Evolutionary conservation across 2,888 invertebrate species (phyloP).

Genomic region (Stenichneumon culpator): DNA sequence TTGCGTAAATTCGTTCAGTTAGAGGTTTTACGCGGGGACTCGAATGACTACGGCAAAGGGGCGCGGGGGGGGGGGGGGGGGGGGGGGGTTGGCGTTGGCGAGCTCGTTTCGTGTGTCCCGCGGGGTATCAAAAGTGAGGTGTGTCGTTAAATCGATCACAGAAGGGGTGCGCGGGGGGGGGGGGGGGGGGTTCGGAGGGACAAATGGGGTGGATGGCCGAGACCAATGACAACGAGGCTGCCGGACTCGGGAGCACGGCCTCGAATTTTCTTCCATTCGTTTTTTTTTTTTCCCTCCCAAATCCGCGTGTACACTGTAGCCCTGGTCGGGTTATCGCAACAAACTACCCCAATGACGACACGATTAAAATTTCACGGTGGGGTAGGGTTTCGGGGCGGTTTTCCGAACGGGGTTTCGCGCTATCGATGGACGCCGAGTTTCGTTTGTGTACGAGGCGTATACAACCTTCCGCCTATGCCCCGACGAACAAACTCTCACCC

Average conservation of each 20-base stretch:
- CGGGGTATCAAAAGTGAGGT: slow-evolving; percentile 69
- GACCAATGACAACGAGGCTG: slow-evolving; percentile 62
- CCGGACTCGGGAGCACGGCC: slow-evolving; percentile 39
- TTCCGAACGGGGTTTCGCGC: slow-evolving; percentile 14
- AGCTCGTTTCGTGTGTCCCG: slow-evolving; percentile 57
- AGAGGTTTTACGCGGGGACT: slow-evolving; percentile 66
- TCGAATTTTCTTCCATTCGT: slow-evolving; percentile 61
- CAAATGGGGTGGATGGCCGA: slow-evolving; percentile 43
- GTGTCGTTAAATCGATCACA: slow-evolving; percentile 72
- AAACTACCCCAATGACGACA: slow-evolving; percentile 85
- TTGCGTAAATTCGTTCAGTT: slow-evolving; percentile 63
- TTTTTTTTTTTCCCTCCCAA: slow-evolving; percentile 65
- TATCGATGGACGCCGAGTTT: slow-evolving; percentile 54
- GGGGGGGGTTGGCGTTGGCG: slow-evolving; percentile 20
- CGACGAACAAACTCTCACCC: slow-evolving; percentile 45
- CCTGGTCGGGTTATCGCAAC: slow-evolving; percentile 83
- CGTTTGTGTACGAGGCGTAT: slow-evolving; percentile 57
- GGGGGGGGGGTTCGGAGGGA: slow-evolving; percentile 25
- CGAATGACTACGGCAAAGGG: slow-evolving; percentile 42
- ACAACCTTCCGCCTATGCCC: slow-evolving; percentile 40
- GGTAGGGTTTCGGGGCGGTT: slow-evolving; percentile 71
- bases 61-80: not conserved
- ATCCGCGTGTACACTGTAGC: slow-evolving; percentile 75
- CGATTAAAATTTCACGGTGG: slow-evolving; percentile 84
- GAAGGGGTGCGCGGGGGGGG: not conserved